Conservation (phyloP, 92 coral and sea anemone species). For the Bergia sp. region DNA sequence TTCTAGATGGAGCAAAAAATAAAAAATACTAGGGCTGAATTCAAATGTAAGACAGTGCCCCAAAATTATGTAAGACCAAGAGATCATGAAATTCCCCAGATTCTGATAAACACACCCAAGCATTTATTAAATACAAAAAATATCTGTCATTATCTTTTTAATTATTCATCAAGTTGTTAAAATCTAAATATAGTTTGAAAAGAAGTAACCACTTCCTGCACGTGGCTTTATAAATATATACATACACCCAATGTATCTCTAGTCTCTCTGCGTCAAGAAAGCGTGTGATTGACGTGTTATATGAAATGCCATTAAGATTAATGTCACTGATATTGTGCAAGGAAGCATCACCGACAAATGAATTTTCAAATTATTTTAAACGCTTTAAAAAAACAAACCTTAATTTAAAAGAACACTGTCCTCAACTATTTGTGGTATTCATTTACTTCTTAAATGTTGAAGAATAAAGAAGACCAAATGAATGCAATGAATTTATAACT, state of each 20-base stretch:
- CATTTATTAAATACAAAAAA: not conserved
- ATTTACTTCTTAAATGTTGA: too few relatives aligned
- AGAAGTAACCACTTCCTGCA: not conserved
- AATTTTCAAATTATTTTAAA: too few relatives aligned
- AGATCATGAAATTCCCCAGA: constrained; percentile 17
- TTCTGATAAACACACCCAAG: constrained; percentile 15
- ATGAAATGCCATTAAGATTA: constrained; percentile 31
- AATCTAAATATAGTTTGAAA: not conserved
- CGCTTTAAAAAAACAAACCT: not conserved
- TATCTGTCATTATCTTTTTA: not conserved
- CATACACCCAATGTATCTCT: not conserved
- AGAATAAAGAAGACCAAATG: too few relatives aligned
- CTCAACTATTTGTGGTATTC: too few relatives aligned
- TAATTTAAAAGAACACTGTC: not conserved
- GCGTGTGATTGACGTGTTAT: not conserved
- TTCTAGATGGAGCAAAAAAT: too few relatives aligned
- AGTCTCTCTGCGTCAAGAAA: not conserved
- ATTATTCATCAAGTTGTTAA: not conserved
- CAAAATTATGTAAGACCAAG: not conserved
- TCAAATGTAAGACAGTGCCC: not conserved
- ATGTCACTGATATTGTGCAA: constrained; percentile 29
- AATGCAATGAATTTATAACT: too few relatives aligned
- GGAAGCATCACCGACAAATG: not conserved
- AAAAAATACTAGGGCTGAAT: not conserved
- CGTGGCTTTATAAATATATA: not conserved